These are phyloP conservation scores for Apomyelois bistriatella DNA, from an alignment of 2,888 invertebrate species.

Conservation along the genomic window DNA sequence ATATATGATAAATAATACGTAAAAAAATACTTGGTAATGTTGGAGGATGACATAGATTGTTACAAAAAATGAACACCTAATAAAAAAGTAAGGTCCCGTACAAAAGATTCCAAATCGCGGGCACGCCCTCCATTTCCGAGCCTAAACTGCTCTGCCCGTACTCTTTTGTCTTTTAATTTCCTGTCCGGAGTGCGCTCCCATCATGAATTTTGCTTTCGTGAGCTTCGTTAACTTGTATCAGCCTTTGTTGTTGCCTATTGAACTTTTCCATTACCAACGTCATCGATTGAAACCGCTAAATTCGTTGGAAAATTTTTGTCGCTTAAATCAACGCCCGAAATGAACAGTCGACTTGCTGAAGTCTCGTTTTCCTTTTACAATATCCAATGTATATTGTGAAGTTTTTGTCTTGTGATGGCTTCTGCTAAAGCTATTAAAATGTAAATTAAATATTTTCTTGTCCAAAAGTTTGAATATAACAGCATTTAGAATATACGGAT, in stretches of 20 bases:
- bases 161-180: constrained; percentile 80
- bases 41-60: constrained; percentile 28
- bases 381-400: constrained; percentile 51
- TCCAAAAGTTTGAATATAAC: constrained; percentile 62
- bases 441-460: constrained; percentile 68
- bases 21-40: too few relatives aligned
- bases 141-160: constrained; percentile 66
- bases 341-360: constrained; percentile 41
- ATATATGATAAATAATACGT: too few relatives aligned
- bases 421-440: constrained; percentile 44
- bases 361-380: constrained; percentile 57
- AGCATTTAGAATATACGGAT: constrained; percentile 48
- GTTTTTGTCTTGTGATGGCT: constrained; percentile 50
- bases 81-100: constrained; percentile 44
- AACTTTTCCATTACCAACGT: constrained; percentile 75
- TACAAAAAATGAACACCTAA: constrained; percentile 24
- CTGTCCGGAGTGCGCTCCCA: constrained; percentile 67
- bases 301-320: constrained; percentile 65
- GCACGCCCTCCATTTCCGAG: constrained; percentile 70
- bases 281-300: constrained; percentile 74
- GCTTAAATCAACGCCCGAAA: constrained; percentile 47
- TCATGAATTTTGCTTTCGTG: constrained; percentile 74
- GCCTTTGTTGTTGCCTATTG: constrained; percentile 74
- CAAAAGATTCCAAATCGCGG: constrained; percentile 50
- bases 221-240: constrained; percentile 76